Conservation (phyloP, 2,888 invertebrate species). For the Horisme vitalbata region DNA sequence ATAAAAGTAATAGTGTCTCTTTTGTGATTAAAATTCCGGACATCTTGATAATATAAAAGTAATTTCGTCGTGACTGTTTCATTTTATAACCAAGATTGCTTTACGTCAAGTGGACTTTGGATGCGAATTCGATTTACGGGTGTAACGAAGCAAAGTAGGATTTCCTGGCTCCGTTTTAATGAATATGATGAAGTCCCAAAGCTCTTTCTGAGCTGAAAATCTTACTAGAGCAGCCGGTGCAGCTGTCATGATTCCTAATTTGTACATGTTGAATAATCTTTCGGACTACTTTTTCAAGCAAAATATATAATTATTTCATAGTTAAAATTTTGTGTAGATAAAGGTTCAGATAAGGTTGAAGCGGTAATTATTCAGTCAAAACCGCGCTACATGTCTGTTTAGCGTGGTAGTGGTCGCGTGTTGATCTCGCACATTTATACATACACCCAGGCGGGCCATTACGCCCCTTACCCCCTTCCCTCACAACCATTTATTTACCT, state of each 20-base stretch:
- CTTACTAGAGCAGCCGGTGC: background rate
- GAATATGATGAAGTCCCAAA: constrained; percentile 11
- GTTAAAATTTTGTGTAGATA: background rate
- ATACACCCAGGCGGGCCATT: constrained; percentile 41
- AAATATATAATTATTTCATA: too few species aligned
- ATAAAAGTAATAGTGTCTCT: constrained; percentile 50
- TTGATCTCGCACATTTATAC: constrained; percentile 53
- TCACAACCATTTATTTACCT: constrained; percentile 42
- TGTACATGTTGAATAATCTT: too few species aligned
- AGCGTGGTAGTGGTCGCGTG: constrained; percentile 38
- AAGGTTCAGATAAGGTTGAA: constrained; percentile 40
- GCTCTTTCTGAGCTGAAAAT: constrained; percentile 6
- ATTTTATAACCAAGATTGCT: constrained; percentile 29
- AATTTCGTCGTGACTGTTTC: constrained; percentile 39
- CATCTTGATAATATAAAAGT: constrained; percentile 38
- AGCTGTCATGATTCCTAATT: background rate
- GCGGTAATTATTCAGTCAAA: constrained; percentile 49
- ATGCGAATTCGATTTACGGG: constrained; percentile 17
- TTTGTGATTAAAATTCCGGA: constrained; percentile 49
- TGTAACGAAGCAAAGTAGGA: constrained; percentile 12
- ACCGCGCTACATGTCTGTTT: constrained; percentile 50
- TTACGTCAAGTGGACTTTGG: constrained; percentile 19
- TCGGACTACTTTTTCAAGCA: too few species aligned
- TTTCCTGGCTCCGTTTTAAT: constrained; percentile 15
- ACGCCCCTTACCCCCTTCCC: constrained; percentile 35